A percentile compares a stretch with the other conserved stretches of the same genome.
These are phyloP conservation scores for Tadarida brasiliensis DNA, from an alignment of 2,797 vertebrate genomes.

Conservation along the genomic window DNA sequence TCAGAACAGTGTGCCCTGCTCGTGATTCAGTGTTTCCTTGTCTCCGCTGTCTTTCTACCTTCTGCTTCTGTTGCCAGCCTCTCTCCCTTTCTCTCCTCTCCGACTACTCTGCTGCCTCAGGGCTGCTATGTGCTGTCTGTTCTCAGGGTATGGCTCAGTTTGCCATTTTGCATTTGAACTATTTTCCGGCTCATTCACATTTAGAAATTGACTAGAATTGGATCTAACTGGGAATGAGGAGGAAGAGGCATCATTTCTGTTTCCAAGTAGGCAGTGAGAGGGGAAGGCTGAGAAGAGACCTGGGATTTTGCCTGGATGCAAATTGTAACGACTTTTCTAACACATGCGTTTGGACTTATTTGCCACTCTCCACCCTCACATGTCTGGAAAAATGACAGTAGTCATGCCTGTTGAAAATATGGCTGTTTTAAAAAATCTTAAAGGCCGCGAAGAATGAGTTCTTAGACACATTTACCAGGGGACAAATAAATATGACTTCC, in stretches of 20 bases:
- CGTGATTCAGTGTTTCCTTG: neutral
- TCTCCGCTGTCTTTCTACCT: neutral
- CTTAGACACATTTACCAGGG: conserved; percentile 62
- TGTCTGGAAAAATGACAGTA: conserved; percentile 20
- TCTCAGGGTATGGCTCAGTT: neutral
- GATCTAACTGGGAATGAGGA: neutral
- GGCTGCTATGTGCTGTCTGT: neutral
- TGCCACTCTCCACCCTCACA: neutral
- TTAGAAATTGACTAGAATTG: conserved; percentile 12
- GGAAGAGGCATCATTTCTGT: neutral
- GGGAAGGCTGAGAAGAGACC: neutral
- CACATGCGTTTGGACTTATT: fast-evolving
- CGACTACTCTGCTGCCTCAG: neutral
- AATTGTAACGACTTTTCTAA: neutral
- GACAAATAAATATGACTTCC: conserved; percentile 67
- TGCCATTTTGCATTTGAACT: neutral
- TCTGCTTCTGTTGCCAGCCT: neutral
- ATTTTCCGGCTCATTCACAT: neutral
- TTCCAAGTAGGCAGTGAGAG: neutral
- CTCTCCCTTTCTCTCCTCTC: neutral
- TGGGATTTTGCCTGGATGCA: neutral
- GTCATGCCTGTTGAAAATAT: conserved; percentile 44
- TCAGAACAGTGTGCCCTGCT: neutral
- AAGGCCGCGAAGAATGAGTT: conserved; percentile 44
- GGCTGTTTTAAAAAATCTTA: conserved; percentile 41